phyloP scores from a whole-genome alignment of 1,140 invertebrate genomes.

The Apis mellifera region Amel_HAv3.1 CM009932.2:1746501-1747000 shows the following conservation, averaged over 20 bases:
- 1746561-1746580: constrained; percentile 8
- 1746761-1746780: background rate
- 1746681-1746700: background rate
- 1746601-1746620: background rate
- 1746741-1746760: background rate
- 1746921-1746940: background rate
- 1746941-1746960: too few relatives aligned
- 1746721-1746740: background rate
- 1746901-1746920: background rate
- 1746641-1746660: background rate
- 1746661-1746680: background rate
- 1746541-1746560: background rate
- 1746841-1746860: background rate
- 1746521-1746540: background rate
- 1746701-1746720: background rate
- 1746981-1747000: background rate
- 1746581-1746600: background rate
- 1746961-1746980: background rate
- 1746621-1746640: background rate
- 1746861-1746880: too few relatives aligned
- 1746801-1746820: background rate
- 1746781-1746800: background rate
- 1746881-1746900: too few relatives aligned
- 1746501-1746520: background rate
- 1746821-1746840: background rate